Percentiles rank a stretch among this genome's conserved stretches.
Conservation (phyloP, 2,113 vertebrate genomes). For the Stigmatopora argus region DNA sequence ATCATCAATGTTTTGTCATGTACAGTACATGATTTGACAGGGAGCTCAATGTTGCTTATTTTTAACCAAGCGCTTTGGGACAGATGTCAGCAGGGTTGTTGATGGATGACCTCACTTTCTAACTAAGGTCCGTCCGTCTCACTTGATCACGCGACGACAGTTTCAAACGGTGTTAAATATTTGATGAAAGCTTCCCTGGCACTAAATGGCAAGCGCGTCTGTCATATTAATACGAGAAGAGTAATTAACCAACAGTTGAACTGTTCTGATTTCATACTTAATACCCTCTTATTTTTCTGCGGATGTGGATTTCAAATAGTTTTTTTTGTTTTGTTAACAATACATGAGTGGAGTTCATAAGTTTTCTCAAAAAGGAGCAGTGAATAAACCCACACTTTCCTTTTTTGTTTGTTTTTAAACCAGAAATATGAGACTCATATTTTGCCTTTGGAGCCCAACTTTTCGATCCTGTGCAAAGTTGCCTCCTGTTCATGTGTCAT, state of each 20-base stretch:
- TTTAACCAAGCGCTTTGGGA: slow-evolving; percentile 46
- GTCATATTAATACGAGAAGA: neutral
- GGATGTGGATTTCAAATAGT: neutral
- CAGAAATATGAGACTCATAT: neutral
- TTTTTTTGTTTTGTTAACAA: neutral
- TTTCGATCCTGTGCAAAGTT: too few species aligned
- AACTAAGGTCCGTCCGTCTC: slow-evolving; percentile 9
- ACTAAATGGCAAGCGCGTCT: too few species aligned
- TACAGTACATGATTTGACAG: neutral
- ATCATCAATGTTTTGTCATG: neutral
- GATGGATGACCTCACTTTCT: slow-evolving; percentile 53
- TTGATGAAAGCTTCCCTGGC: slow-evolving; percentile 35
- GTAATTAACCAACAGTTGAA: slow-evolving; percentile 2
- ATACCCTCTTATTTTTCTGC: slow-evolving; percentile 5
- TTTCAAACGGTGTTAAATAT: slow-evolving; percentile 45
- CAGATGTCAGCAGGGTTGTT: slow-evolving; percentile 39
- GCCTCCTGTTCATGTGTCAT: too few species aligned
- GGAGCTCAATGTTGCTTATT: slow-evolving; percentile 39
- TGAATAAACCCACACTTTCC: neutral
- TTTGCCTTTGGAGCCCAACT: too few species aligned
- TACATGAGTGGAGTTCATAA: neutral
- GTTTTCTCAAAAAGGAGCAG: neutral
- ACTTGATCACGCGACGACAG: slow-evolving; percentile 40
- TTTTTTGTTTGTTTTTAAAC: neutral
- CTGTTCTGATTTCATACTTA: slow-evolving; percentile 12